Evolutionary conservation across 2,888 invertebrate species (phyloP).

Genomic region (Meteorus colon): DNA sequence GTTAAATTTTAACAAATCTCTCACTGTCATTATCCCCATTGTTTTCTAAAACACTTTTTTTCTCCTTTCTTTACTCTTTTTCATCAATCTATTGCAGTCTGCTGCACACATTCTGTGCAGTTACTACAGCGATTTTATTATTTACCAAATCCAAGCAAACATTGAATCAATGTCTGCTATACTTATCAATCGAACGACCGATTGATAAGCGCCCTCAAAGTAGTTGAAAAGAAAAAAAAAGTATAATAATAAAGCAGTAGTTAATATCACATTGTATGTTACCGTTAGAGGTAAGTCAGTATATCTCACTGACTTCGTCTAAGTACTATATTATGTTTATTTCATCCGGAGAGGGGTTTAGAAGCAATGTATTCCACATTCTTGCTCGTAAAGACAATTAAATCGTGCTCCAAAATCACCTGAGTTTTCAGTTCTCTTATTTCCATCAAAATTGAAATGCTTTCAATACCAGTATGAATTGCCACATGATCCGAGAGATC

Average conservation of each 20-base stretch:
- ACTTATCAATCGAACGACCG: slow-evolving; percentile 45
- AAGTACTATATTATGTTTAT: slow-evolving; percentile 50
- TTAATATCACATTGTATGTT: slow-evolving; percentile 53
- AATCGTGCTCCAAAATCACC: slow-evolving; percentile 47
- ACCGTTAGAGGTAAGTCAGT: slow-evolving; percentile 51
- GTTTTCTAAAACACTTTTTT: slow-evolving; percentile 60
- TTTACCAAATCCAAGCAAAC: slow-evolving; percentile 47
- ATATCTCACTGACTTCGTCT: slow-evolving; percentile 48
- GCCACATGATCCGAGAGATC: background rate
- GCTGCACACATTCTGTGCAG: slow-evolving; percentile 25
- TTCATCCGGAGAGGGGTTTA: slow-evolving; percentile 46
- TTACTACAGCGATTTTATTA: slow-evolving; percentile 23
- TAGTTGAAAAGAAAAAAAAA: slow-evolving; percentile 45
- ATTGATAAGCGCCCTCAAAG: slow-evolving; percentile 41
- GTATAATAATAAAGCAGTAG: slow-evolving; percentile 50
- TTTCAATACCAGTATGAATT: background rate
- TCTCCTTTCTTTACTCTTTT: slow-evolving; percentile 12
- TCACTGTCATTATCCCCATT: slow-evolving; percentile 55
- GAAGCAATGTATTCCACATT: slow-evolving; percentile 51
- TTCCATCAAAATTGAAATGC: slow-evolving; percentile 25
- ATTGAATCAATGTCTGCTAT: slow-evolving; percentile 36
- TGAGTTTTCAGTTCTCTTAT: slow-evolving; percentile 44
- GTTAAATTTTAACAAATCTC: slow-evolving; percentile 72
- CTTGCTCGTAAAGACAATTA: slow-evolving; percentile 23
- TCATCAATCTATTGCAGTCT: slow-evolving; percentile 18